Percentiles rank a stretch among this genome's conserved stretches.
Evolutionary conservation across 2,888 invertebrate species (phyloP).

Genomic region (Nemotelus pantherinus): DNA sequence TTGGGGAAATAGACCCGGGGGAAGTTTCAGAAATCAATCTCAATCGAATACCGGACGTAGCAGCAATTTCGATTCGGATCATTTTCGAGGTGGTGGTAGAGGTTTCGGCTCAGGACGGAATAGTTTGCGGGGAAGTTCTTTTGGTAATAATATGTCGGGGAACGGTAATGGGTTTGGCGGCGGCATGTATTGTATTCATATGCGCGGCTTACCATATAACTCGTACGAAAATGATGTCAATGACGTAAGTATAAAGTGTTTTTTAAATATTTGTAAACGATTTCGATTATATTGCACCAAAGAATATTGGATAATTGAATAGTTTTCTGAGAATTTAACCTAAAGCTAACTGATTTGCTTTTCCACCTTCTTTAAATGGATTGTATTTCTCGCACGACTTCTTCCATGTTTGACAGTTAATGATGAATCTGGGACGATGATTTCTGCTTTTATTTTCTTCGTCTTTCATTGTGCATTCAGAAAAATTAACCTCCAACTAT

Average conservation of each 20-base stretch:
- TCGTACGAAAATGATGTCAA: slow-evolving; percentile 63
- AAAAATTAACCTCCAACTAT: no score
- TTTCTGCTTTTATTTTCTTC: no score
- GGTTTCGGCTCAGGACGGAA: slow-evolving; percentile 22
- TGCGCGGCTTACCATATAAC: slow-evolving; percentile 64
- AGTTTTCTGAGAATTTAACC: no score
- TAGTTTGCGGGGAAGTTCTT: slow-evolving; percentile 1
- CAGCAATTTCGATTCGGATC: slow-evolving; percentile 42
- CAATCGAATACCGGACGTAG: slow-evolving; percentile 58
- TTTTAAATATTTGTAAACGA: no score
- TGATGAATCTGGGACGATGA: no score
- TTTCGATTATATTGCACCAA: not conserved
- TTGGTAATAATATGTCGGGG: slow-evolving; percentile 18
- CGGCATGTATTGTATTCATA: slow-evolving; percentile 59
- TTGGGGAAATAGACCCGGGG: slow-evolving; percentile 46
- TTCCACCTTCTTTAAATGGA: no score
- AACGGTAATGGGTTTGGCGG: slow-evolving; percentile 49
- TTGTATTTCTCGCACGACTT: no score
- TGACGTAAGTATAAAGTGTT: slow-evolving; percentile 56
- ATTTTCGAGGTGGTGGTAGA: slow-evolving; percentile 56
- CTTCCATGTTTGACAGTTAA: no score
- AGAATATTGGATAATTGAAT: no score
- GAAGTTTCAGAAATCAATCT: slow-evolving; percentile 51
- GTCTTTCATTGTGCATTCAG: no score
- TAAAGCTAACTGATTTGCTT: no score